Conservation (phyloP, 2,113 vertebrate genomes). For the Todiramphus saurophagus region DNA sequence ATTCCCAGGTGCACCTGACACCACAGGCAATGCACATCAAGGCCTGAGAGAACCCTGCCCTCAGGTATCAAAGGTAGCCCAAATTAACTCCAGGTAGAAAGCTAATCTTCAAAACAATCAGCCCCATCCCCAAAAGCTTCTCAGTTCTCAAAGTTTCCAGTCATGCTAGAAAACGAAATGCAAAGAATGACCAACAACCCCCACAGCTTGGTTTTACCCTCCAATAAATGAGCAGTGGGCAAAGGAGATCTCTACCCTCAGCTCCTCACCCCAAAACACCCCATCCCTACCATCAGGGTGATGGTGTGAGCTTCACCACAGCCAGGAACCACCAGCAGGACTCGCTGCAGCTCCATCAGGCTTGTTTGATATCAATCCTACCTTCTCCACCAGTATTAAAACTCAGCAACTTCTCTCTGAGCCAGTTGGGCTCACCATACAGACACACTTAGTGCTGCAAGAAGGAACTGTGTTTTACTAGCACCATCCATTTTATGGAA, state of each 20-base stretch:
- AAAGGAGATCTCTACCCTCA: background rate
- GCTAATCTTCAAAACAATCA: background rate
- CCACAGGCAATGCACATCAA: fast-evolving
- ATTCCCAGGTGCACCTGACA: background rate
- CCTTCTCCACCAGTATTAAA: background rate
- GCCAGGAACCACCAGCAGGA: background rate
- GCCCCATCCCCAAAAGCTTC: background rate
- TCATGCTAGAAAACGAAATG: background rate
- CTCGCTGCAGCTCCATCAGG: background rate
- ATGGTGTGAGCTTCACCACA: background rate
- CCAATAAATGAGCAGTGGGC: background rate
- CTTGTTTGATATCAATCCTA: background rate
- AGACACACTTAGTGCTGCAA: background rate
- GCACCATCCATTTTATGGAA: background rate
- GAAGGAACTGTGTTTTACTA: background rate
- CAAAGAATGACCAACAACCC: fast-evolving
- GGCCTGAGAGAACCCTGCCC: background rate
- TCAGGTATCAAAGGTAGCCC: background rate
- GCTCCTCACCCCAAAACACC: background rate
- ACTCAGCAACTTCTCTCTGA: background rate
- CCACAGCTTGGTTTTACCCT: background rate
- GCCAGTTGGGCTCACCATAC: background rate
- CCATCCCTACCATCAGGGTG: background rate
- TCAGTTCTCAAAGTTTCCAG: background rate
- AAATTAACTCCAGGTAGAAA: background rate